phyloP scores from a whole-genome alignment of 2,888 invertebrate species.

The Malacosoma neustria region DNA sequence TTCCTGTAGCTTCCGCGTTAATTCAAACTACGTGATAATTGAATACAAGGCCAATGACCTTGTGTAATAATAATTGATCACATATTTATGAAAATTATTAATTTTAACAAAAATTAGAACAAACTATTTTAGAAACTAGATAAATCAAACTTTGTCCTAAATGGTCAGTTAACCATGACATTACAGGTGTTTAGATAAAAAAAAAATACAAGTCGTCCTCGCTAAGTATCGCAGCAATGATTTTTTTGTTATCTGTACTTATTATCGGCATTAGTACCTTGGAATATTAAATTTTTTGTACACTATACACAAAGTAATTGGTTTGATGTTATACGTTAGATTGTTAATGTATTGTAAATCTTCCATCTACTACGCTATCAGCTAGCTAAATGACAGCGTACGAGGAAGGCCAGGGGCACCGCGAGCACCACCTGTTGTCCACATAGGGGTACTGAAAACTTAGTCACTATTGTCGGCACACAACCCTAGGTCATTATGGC shows the following conservation, averaged over 20 bases:
- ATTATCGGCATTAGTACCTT: slow-evolving; percentile 8
- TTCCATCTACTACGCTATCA: too few relatives aligned
- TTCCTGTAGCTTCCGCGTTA: background rate
- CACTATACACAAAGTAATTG: background rate
- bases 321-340: background rate
- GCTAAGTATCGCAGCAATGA: slow-evolving; percentile 13
- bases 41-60: background rate
- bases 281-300: slow-evolving; percentile 4
- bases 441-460: too few relatives aligned
- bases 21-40: background rate
- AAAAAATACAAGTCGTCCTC: slow-evolving; percentile 38
- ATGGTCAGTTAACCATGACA: slow-evolving; percentile 25
- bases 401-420: too few relatives aligned
- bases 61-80: background rate
- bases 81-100: background rate
- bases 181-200: slow-evolving; percentile 18
- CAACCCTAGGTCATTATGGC: too few relatives aligned
- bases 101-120: background rate
- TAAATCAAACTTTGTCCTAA: slow-evolving; percentile 13
- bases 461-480: too few relatives aligned
- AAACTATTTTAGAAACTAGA: background rate
- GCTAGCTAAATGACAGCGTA: too few relatives aligned
- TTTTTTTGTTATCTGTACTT: slow-evolving; percentile 19
- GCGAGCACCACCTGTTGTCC: too few relatives aligned
- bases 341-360: too few relatives aligned